phyloP scores from a whole-genome alignment of 1,140 invertebrate species.

The Macrosteles quadrilineatus region DNA sequence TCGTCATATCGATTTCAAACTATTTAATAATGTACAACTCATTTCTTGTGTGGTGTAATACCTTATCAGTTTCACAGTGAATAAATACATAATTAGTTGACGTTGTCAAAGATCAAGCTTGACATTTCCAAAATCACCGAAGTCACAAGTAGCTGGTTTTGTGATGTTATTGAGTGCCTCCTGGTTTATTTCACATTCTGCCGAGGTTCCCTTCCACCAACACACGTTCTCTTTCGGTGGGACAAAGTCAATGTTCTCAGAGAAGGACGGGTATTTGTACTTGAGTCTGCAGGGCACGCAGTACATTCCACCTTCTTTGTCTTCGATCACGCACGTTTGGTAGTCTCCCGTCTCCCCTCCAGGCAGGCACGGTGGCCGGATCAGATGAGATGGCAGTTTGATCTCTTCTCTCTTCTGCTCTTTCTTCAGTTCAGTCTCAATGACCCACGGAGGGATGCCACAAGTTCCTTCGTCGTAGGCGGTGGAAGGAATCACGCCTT shows the following conservation, averaged over 20 bases:
- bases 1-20: too few relatives aligned
- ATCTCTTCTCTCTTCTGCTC: background rate
- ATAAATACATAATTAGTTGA: too few relatives aligned
- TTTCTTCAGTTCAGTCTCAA: slow-evolving; percentile 1
- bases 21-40: too few relatives aligned
- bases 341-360: background rate
- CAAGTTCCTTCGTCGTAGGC: slow-evolving; percentile 32
- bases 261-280: slow-evolving; percentile 10
- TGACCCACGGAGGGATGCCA: slow-evolving; percentile 5
- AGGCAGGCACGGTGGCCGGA: slow-evolving; percentile 13
- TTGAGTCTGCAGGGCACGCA: background rate
- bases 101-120: too few relatives aligned
- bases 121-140: too few relatives aligned
- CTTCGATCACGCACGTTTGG: background rate
- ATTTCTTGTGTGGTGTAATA: too few relatives aligned
- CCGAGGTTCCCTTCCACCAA: background rate
- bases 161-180: background rate
- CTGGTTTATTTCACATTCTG: background rate
- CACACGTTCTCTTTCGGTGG: background rate
- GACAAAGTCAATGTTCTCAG: background rate
- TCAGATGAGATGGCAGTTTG: slow-evolving; percentile 20
- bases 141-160: too few relatives aligned
- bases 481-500: slow-evolving; percentile 24
- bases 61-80: too few relatives aligned
- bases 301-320: background rate